A percentile compares a stretch with the other conserved stretches of the same genome.
These are phyloP conservation scores for Julus scanicus DNA, from an alignment of 2,888 invertebrate species.

Conservation along the genomic window DNA sequence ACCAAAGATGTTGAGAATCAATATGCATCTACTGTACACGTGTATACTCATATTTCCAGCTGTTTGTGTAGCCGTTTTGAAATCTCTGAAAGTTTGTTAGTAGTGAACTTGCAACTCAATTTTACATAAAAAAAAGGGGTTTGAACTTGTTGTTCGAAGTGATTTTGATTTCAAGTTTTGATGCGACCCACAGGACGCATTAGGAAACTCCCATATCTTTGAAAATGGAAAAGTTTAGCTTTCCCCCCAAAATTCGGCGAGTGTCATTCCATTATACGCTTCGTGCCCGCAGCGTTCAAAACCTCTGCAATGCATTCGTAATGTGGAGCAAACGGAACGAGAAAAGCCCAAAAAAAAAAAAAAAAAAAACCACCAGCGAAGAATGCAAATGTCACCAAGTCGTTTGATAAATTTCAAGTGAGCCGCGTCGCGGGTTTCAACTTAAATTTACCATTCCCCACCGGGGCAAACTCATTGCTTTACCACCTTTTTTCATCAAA, in stretches of 20 bases:
- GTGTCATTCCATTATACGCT: neutral
- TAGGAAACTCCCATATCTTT: no score
- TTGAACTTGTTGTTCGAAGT: no score
- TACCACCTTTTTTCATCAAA: neutral
- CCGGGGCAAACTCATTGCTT: slow-evolving; percentile 1
- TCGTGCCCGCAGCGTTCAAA: neutral
- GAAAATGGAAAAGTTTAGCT: neutral
- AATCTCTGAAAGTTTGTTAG: no score
- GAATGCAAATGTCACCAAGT: slow-evolving; percentile 1
- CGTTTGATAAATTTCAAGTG: neutral
- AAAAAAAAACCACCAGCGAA: neutral
- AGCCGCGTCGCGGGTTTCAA: neutral
- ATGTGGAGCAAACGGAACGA: neutral
- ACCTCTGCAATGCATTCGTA: neutral
- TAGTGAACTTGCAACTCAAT: no score
- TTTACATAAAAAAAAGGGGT: no score
- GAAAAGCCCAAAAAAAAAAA: neutral
- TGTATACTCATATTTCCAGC: no score
- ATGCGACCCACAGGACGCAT: no score
- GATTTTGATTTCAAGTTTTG: no score
- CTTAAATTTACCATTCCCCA: neutral
- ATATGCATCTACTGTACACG: no score
- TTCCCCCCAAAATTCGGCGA: neutral
- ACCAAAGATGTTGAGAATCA: no score
- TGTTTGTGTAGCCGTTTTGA: no score